Conservation (phyloP, 2,888 invertebrate genomes). For the Oithona nana region DNA sequence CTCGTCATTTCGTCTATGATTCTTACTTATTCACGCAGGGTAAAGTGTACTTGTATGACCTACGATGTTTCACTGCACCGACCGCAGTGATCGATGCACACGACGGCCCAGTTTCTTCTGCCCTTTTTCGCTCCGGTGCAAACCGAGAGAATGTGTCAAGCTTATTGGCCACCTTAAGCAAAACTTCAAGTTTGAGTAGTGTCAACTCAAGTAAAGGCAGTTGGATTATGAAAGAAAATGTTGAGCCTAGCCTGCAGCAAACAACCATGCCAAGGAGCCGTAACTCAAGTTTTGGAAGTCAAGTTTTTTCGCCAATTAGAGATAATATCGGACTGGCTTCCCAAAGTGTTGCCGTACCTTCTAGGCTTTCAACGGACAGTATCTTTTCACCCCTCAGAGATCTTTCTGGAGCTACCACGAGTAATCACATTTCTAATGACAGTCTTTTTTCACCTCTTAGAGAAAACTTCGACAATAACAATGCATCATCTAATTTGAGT, state of each 20-base stretch:
- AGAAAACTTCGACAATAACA: neutral
- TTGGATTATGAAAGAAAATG: neutral
- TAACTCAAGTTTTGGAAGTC: neutral
- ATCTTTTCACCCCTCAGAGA: neutral
- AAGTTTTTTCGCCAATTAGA: slow-evolving; percentile 7
- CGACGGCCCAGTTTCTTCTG: neutral
- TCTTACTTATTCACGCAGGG: slow-evolving; percentile 22
- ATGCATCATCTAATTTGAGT: neutral
- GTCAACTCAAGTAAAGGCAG: neutral
- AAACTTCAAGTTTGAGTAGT: neutral
- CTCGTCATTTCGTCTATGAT: too few relatives aligned
- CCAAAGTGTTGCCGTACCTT: too few relatives aligned
- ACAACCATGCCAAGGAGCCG: too few relatives aligned
- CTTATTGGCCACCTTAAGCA: neutral
- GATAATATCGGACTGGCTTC: neutral
- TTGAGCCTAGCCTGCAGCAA: too few relatives aligned
- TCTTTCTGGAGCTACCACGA: too few relatives aligned
- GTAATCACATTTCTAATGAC: neutral
- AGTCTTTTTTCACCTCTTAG: slow-evolving; percentile 6
- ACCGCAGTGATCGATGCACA: slow-evolving; percentile 22
- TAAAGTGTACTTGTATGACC: slow-evolving; percentile 27
- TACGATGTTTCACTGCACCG: slow-evolving; percentile 24
- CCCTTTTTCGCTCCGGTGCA: neutral
- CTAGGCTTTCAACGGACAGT: neutral
- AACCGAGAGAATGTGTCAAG: neutral